Evolutionary conservation across 2,888 invertebrate genomes (phyloP).

Genomic region (Drosophila picticornis): DNA sequence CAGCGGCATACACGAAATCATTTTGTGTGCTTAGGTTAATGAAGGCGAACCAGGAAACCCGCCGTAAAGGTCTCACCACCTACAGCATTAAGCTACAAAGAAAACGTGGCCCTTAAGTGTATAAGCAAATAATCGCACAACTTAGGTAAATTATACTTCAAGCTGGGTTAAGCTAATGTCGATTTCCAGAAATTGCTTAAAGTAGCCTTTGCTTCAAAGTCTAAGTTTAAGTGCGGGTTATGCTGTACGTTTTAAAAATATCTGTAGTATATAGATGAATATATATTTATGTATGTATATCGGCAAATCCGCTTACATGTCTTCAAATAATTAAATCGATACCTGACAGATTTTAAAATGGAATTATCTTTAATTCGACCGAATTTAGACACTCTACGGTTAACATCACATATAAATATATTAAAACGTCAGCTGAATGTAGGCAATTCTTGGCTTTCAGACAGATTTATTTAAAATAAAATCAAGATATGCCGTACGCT

Average conservation of each 20-base stretch:
- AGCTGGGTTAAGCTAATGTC: background rate
- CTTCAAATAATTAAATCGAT: background rate
- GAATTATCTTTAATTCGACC: background rate
- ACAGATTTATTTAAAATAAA: background rate
- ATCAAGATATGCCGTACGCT: background rate
- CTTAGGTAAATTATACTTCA: slow-evolving; percentile 25
- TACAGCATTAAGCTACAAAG: slow-evolving; percentile 18
- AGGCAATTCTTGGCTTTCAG: background rate
- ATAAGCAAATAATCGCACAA: slow-evolving; percentile 30
- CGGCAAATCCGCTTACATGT: background rate
- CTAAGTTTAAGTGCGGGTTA: background rate
- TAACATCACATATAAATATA: background rate
- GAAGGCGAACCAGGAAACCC: slow-evolving; percentile 25
- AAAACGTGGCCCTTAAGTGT: slow-evolving; percentile 13
- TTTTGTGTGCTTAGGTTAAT: slow-evolving; percentile 58
- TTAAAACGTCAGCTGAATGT: background rate
- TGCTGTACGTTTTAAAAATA: background rate
- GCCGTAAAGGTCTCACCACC: slow-evolving; percentile 25
- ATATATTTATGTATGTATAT: background rate
- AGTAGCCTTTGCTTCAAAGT: background rate
- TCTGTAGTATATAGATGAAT: background rate
- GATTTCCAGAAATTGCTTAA: background rate
- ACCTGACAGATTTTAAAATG: background rate
- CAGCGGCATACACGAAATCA: slow-evolving; percentile 54
- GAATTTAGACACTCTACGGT: background rate